phyloP scores from a whole-genome alignment of 2,888 invertebrate genomes.

The Dryomyza anilis region DNA sequence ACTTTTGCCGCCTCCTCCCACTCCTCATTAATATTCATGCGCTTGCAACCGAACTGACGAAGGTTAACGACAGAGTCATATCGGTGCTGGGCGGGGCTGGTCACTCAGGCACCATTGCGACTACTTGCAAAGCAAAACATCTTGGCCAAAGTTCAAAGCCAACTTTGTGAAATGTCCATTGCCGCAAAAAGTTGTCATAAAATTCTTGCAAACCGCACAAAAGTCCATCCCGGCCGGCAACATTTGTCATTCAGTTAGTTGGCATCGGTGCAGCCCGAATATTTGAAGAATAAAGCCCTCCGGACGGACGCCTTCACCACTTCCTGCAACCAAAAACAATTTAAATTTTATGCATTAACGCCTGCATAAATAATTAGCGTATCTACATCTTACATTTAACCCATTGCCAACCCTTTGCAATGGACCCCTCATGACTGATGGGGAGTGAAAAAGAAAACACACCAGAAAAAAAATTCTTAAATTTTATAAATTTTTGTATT shows the following conservation, averaged over 20 bases:
- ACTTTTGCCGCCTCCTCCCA: not conserved
- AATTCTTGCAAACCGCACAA: not conserved
- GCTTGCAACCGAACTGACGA: not conserved
- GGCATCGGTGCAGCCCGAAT: not conserved
- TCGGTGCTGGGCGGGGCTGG: not conserved
- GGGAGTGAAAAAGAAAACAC: no score
- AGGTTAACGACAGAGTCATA: not conserved
- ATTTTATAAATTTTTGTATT: no score
- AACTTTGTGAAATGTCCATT: not conserved
- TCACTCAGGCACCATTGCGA: not conserved
- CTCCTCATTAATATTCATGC: constrained; percentile 15
- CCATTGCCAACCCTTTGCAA: constrained; percentile 26
- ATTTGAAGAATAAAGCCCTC: not conserved
- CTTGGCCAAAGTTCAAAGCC: not conserved
- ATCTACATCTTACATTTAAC: constrained; percentile 30
- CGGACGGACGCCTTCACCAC: not conserved
- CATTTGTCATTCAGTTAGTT: constrained; percentile 3
- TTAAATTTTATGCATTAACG: constrained; percentile 31
- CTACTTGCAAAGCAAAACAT: not conserved
- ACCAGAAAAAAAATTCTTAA: no score
- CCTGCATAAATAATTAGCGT: constrained; percentile 39
- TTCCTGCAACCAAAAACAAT: constrained; percentile 13
- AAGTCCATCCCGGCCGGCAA: not conserved
- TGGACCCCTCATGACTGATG: no score
- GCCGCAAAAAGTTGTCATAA: constrained; percentile 5